Evolutionary conservation across 2,888 invertebrate genomes (phyloP), one percentile per base, ranked within the genome.

Genomic region (Napeogenes sylphis): DNA sequence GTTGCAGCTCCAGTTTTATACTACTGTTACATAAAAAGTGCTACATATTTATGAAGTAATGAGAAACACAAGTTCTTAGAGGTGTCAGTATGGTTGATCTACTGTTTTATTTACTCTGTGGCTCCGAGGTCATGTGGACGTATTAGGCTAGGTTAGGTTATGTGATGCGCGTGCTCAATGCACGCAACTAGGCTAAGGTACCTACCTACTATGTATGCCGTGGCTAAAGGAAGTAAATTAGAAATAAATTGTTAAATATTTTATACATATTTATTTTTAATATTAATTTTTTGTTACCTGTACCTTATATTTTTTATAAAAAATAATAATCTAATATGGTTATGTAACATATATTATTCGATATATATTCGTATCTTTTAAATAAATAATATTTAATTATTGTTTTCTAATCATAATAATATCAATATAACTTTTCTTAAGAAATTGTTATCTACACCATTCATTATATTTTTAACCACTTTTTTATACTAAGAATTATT

Each of bases 71-170:
- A 30, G 45, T 64, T 66, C 64, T 64, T 59, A 61, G 47, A 64
- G 58, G 64, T 62, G 61, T 55, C 57, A 64, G 64, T 60, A 62
- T 64, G 59, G 62, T 64, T 54, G 53, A 56, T 56, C 51, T 30
- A 51, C 30, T 51, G 51, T 51, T 51, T 51, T 51, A 51, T 51
- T 51, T 51, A 30, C 51, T 51, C 51, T 51, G 51, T 4, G 4
- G 21, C 51, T 30, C n/a, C 84, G 87, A 87, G 87, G 87, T 81
- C 87, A 78, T 54, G 42, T 55, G 70, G 82, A 86, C 87, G 75
- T 87, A 87, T 87, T 87, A 85, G 87, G 87, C 72, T 70, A 73
- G 73, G 78, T 68, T 74, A 79, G 76, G 80, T 80, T 81, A 83
- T 85, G 86, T 80, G 86, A 81, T 77, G 74, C 73, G 86, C 76